phyloP scores from a whole-genome alignment of 1,140 invertebrate species.

The Acromyrmex charruanus region DNA sequence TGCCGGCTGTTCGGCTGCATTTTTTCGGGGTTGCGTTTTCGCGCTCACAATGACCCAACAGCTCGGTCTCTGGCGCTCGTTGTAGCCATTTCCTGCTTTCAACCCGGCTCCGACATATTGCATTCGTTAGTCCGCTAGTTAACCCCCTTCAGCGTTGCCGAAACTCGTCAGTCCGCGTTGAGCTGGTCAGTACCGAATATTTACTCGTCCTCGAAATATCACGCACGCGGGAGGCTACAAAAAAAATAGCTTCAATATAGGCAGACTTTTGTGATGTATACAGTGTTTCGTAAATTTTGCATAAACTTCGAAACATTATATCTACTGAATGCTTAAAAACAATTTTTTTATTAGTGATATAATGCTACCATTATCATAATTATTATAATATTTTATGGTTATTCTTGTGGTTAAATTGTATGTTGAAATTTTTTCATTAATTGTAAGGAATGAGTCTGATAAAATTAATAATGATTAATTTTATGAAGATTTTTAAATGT shows the following conservation, averaged over 20 bases:
- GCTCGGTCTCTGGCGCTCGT: slow-evolving; percentile 57
- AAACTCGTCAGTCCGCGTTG: slow-evolving; percentile 66
- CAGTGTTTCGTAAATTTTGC: slow-evolving; percentile 33
- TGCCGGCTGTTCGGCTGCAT: slow-evolving; percentile 84
- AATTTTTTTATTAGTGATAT: neutral
- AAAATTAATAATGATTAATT: neutral
- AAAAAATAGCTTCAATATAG: slow-evolving; percentile 37
- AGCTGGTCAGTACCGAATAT: slow-evolving; percentile 71
- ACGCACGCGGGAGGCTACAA: neutral
- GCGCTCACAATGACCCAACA: slow-evolving; percentile 78
- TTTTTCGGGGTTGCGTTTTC: slow-evolving; percentile 79
- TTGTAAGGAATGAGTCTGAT: neutral
- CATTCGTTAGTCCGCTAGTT: slow-evolving; percentile 78
- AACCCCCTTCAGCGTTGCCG: slow-evolving; percentile 61
- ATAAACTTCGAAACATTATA: neutral
- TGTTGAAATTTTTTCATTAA: neutral
- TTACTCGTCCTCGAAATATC: slow-evolving; percentile 61
- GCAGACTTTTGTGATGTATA: neutral
- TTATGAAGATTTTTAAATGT: neutral
- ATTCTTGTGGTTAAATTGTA: neutral
- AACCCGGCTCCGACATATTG: slow-evolving; percentile 79
- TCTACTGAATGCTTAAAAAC: neutral
- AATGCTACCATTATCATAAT: neutral
- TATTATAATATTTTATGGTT: neutral
- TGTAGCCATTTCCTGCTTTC: slow-evolving; percentile 70